A percentile compares a stretch with the other conserved stretches of the same genome.
Conservation (phyloP, 2,888 invertebrate species). For the Callosobruchus maculatus region DNA sequence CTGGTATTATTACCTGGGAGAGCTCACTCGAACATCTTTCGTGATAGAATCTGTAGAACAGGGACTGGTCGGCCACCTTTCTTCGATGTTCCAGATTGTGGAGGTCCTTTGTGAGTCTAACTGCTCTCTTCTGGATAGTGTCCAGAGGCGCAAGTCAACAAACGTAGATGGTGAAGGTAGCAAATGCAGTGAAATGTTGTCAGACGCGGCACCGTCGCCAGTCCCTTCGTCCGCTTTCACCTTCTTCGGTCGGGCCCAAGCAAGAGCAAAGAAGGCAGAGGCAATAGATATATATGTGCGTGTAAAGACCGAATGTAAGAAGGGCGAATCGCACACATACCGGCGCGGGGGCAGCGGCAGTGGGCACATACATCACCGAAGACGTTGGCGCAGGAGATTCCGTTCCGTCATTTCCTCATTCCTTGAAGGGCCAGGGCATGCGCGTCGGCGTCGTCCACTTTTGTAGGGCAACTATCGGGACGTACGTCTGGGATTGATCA, state of each 20-base stretch:
- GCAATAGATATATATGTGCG: too few relatives aligned
- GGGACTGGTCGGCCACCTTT: too few relatives aligned
- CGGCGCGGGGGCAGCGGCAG: background rate
- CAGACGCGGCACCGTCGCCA: background rate
- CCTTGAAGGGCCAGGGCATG: background rate
- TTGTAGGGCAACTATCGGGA: constrained; percentile 17
- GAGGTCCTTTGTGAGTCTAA: too few relatives aligned
- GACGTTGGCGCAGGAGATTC: background rate
- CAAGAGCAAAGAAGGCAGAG: background rate
- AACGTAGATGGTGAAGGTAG: too few relatives aligned
- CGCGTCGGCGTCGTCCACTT: background rate
- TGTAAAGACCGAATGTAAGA: background rate
- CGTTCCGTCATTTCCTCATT: background rate
- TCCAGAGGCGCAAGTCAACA: too few relatives aligned
- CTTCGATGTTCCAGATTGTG: too few relatives aligned
- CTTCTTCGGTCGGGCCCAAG: background rate
- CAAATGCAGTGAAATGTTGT: background rate
- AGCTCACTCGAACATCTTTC: too few relatives aligned
- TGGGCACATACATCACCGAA: background rate
- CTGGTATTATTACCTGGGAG: too few relatives aligned
- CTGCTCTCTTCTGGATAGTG: too few relatives aligned
- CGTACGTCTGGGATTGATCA: constrained; percentile 38
- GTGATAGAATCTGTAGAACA: too few relatives aligned
- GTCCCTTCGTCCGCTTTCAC: background rate
- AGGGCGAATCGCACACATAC: background rate